Conservation (phyloP, 2,888 invertebrate genomes). For the Pseudeuparius sepicola region DNA sequence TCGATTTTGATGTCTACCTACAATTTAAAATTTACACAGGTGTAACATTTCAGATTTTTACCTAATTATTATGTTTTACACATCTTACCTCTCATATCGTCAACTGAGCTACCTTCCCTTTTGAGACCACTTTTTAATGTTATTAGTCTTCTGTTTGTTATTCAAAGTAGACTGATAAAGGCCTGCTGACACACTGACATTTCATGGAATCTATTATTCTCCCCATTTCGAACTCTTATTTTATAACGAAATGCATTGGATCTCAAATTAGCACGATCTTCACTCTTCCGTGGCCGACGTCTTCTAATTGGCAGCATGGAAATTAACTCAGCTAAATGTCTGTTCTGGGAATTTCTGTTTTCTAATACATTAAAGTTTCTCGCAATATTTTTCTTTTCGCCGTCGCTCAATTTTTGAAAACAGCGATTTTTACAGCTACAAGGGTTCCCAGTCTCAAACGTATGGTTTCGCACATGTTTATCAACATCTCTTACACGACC, state of each 20-base stretch:
- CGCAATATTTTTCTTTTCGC: conserved; percentile 1
- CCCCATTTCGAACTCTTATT: too few relatives aligned
- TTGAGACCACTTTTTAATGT: conserved; percentile 2
- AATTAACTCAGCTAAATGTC: conserved; percentile 3
- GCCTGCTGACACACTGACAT: conserved; percentile 2
- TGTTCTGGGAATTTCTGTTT: conserved; percentile 2
- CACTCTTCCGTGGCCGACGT: conserved; percentile 1
- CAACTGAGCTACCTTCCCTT: conserved; percentile 1
- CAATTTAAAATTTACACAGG: conserved; percentile 2
- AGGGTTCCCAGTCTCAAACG: conserved; percentile 1
- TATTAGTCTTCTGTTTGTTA: conserved; percentile 3
- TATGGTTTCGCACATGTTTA: conserved; percentile 2
- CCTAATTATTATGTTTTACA: too few relatives aligned
- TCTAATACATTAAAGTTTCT: not conserved
- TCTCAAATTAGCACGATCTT: not conserved
- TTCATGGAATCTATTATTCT: conserved; percentile 1
- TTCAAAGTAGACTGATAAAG: conserved; percentile 1
- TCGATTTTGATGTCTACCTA: conserved; percentile 6
- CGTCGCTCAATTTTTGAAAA: conserved; percentile 2
- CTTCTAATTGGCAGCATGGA: too few relatives aligned
- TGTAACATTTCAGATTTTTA: conserved; percentile 1
- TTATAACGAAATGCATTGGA: conserved; percentile 2
- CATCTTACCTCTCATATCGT: conserved; percentile 1
- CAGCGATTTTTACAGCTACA: conserved; percentile 2
- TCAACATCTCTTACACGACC: conserved; percentile 1